Evolutionary conservation across 2,888 invertebrate species (phyloP), one percentile per base, ranked within the genome.

Genomic region (Smittia aterrima): DNA sequence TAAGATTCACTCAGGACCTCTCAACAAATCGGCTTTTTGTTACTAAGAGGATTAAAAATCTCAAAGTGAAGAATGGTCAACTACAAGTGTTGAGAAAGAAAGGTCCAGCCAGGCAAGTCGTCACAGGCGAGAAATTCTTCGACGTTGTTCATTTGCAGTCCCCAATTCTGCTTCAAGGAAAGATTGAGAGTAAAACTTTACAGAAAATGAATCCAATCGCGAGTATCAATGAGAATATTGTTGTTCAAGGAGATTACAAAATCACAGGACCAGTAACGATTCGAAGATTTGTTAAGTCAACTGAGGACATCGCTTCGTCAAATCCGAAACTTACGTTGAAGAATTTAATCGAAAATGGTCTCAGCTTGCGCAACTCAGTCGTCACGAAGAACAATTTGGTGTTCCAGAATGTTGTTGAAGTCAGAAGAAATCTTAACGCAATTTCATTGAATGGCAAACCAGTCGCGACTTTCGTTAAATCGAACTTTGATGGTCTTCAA

Each of bases 181-280:
- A 82, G 77, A 81, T 86, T 73, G 78, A 80, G 27, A 86, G 85
- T 40, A 77, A 79, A 6, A 79, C 81, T 16, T 77, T 85, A 3
- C 80, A 82, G 11, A 78, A 80, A 54, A 82, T 85, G 76, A 83
- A 83, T 75, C 86, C 86, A 1, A 78, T 85, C 1, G 82, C 81
- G 62, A 79, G 82, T 4, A 81, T 86, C 16, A 79, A 82, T 38
- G 80, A 84, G 6, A 78, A 83, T 13, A 75, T 87, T 1, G 78
- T 79, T 2, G 75, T 87, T 1, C 76, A 79, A 1, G 85, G 84
- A 0, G 82, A 82, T 75, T 82, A 79, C 73, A 78, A 77, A 0
- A 83, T 88, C 20, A 80, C 79, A 7, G 85, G 85, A 1, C 81
- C 85, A 75, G 84, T 85, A 0, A 81, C 79, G 0, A 81, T 88